phyloP scores from a whole-genome alignment of 1,140 invertebrate species.

The Manduca sexta region DNA sequence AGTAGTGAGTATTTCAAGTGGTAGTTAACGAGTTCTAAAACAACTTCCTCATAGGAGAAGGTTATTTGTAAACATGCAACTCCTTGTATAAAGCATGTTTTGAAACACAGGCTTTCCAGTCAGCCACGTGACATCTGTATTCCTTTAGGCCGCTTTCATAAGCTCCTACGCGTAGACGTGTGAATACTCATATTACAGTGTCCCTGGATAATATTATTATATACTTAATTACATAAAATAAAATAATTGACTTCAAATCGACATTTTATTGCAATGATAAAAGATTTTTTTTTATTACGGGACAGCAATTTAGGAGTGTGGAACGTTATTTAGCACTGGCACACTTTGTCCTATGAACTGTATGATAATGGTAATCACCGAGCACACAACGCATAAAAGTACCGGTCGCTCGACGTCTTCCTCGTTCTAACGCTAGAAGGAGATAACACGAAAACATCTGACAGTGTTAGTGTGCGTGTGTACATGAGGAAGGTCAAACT shows the following conservation, averaged over 20 bases:
- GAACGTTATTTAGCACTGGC: neutral
- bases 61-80: constrained; percentile 43
- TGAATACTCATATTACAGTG: neutral
- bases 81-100: constrained; percentile 47
- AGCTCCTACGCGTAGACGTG: neutral
- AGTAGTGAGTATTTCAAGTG: no score
- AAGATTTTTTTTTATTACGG: no score
- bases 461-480: constrained; percentile 32
- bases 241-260: no score
- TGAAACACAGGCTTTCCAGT: constrained; percentile 22
- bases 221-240: no score
- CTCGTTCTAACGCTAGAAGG: constrained; percentile 51
- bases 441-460: constrained; percentile 71
- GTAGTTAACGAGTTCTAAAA: no score
- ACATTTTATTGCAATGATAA: no score
- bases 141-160: neutral
- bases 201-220: neutral
- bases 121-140: constrained; percentile 32
- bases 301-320: neutral
- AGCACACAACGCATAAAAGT: constrained; percentile 15
- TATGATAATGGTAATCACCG: constrained; percentile 8
- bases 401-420: constrained; percentile 19
- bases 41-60: constrained; percentile 19
- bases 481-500: constrained; percentile 65
- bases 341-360: constrained; percentile 3